phyloP scores from a whole-genome alignment of 92 coral and sea anemone genomes.

The Heteractis magnifica region DNA sequence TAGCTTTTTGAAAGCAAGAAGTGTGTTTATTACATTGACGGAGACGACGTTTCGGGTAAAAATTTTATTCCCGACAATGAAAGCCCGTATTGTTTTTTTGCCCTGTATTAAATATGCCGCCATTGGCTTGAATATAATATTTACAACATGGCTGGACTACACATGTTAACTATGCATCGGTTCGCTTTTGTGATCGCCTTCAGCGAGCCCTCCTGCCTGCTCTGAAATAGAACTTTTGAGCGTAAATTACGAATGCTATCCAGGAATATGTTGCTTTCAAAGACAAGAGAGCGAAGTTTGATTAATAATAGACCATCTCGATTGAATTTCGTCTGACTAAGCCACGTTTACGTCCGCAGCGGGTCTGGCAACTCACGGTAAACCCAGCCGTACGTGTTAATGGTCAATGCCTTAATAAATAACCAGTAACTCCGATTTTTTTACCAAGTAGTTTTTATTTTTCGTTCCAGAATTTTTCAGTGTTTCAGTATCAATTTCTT shows the following conservation, averaged over 20 bases:
- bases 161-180: constrained; percentile 74
- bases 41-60: background rate
- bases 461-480: background rate
- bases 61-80: background rate
- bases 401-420: constrained; percentile 62
- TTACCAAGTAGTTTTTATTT: constrained; percentile 16
- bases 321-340: background rate
- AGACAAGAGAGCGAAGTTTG: constrained; percentile 5
- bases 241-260: constrained; percentile 6
- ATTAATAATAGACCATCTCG: constrained; percentile 14
- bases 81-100: constrained; percentile 3
- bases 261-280: background rate
- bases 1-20: constrained; percentile 22
- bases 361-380: constrained; percentile 38
- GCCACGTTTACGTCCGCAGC: background rate
- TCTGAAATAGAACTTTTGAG: constrained; percentile 11
- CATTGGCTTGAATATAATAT: constrained; percentile 53
- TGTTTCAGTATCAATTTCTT: background rate
- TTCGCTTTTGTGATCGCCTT: constrained; percentile 57
- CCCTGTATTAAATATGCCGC: constrained; percentile 22
- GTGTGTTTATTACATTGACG: background rate
- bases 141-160: constrained; percentile 60
- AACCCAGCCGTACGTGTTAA: constrained; percentile 67
- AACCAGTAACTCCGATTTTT: constrained; percentile 54
- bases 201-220: constrained; percentile 59